phyloP scores from a whole-genome alignment of 2,888 invertebrate genomes.

The Drosophila koepferae region DNA sequence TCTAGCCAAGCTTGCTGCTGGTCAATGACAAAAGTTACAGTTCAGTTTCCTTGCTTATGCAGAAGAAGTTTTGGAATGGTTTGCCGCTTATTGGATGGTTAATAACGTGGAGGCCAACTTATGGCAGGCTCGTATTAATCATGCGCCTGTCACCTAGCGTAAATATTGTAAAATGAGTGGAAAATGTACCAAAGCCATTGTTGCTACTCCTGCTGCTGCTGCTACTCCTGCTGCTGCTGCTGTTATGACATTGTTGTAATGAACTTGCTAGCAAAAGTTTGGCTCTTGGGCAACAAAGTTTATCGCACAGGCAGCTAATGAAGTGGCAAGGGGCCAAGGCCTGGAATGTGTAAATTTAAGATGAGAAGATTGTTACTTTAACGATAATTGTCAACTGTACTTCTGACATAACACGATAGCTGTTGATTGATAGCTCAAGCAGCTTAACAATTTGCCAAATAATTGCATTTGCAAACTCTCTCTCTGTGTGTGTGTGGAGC shows the following conservation, averaged over 20 bases:
- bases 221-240: constrained; percentile 28
- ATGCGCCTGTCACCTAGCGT: constrained; percentile 75
- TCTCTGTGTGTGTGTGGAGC: constrained; percentile 13
- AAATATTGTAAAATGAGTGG: constrained; percentile 72
- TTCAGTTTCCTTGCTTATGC: constrained; percentile 33
- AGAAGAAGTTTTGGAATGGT: constrained; percentile 36
- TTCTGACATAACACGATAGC: constrained; percentile 25
- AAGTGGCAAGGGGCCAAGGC: constrained; percentile 38
- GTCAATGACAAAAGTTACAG: constrained; percentile 65
- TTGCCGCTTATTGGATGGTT: constrained; percentile 35
- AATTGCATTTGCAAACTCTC: constrained; percentile 48
- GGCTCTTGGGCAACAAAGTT: constrained; percentile 51
- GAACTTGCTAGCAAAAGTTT: constrained; percentile 67
- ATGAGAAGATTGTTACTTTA: neutral
- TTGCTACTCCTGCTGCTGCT: constrained; percentile 1
- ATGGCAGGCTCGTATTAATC: constrained; percentile 69
- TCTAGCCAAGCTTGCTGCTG: constrained; percentile 42
- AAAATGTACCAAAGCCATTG: constrained; percentile 51
- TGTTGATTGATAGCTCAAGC: constrained; percentile 43
- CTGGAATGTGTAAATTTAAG: constrained; percentile 49
- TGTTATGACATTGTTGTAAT: constrained; percentile 57
- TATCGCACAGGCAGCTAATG: constrained; percentile 56
- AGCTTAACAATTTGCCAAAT: constrained; percentile 58
- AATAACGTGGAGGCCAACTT: constrained; percentile 46
- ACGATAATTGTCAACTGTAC: constrained; percentile 17